These are phyloP conservation scores for Cephonodes hylas DNA, from an alignment of 2,888 invertebrate genomes.

Conservation along the genomic window DNA sequence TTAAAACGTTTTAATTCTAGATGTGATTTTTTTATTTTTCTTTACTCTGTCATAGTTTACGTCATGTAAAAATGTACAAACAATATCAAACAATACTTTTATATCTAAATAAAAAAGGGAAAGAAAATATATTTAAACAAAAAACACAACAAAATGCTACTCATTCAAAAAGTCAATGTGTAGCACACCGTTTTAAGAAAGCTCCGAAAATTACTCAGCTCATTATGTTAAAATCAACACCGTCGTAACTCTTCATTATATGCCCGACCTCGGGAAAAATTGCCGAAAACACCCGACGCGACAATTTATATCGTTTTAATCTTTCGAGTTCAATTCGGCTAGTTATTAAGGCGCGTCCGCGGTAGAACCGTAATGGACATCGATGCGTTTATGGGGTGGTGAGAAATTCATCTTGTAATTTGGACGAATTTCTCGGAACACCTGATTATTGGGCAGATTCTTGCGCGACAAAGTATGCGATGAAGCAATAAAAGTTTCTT, in stretches of 20 bases:
- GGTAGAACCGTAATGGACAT: conserved; percentile 16
- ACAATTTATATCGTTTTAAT: conserved; percentile 49
- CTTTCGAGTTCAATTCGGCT: conserved; percentile 28
- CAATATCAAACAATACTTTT: not conserved
- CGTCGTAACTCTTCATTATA: conserved; percentile 61
- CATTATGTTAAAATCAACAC: conserved; percentile 70
- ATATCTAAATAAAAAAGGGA: not conserved
- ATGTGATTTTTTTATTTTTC: not conserved
- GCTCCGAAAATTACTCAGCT: conserved; percentile 50
- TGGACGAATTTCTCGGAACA: conserved; percentile 28
- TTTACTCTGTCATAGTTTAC: not conserved
- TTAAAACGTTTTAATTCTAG: not conserved
- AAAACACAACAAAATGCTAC: not conserved
- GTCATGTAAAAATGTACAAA: not conserved
- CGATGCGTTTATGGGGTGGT: conserved; percentile 33
- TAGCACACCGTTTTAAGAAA: conserved; percentile 35
- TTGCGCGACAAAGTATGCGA: not conserved
- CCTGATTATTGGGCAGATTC: conserved; percentile 19
- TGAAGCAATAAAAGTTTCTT: not conserved
- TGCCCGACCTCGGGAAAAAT: conserved; percentile 41
- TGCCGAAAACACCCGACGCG: conserved; percentile 40
- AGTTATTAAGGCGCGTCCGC: conserved; percentile 13
- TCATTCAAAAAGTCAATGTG: conserved; percentile 3
- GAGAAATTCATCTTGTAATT: conserved; percentile 28
- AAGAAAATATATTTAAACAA: too few species aligned